Conservation (phyloP, 2,888 invertebrate genomes). For the Chrysodeixis includens region DNA sequence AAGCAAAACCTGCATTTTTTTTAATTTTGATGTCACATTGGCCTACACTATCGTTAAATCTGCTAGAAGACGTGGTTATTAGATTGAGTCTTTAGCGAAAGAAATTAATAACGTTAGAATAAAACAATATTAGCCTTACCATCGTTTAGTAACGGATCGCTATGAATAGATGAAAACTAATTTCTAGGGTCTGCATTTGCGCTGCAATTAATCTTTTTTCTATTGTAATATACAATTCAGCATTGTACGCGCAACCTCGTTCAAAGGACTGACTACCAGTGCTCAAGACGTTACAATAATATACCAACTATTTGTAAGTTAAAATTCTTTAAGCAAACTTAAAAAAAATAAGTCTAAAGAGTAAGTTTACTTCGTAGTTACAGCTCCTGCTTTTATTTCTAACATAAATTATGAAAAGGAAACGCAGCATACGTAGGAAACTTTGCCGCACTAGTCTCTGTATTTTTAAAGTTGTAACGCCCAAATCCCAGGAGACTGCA, state of each 20-base stretch:
- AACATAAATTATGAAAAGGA: neutral
- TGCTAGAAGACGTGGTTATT: no score
- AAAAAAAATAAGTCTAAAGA: neutral
- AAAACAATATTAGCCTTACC: neutral
- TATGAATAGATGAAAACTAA: conserved; percentile 51
- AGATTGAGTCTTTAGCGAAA: no score
- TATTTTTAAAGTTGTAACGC: conserved; percentile 32
- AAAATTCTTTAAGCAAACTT: neutral
- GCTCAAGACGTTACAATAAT: no score
- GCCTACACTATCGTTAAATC: no score
- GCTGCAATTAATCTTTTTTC: conserved; percentile 41
- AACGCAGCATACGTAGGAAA: neutral
- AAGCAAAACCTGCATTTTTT: no score
- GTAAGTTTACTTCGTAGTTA: no score
- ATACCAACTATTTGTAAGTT: no score
- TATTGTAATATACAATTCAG: conserved; percentile 20
- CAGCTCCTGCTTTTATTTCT: neutral
- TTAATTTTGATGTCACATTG: no score
- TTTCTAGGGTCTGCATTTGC: conserved; percentile 42
- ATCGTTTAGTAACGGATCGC: conserved; percentile 41
- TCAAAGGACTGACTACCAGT: no score
- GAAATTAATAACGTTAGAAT: no score
- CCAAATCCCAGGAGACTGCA: conserved; percentile 37
- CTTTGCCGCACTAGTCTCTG: conserved; percentile 10
- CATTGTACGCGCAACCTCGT: conserved; percentile 9